phyloP scores from a whole-genome alignment of 92 coral and sea anemone species.

The Phenganax stokvisi region DNA sequence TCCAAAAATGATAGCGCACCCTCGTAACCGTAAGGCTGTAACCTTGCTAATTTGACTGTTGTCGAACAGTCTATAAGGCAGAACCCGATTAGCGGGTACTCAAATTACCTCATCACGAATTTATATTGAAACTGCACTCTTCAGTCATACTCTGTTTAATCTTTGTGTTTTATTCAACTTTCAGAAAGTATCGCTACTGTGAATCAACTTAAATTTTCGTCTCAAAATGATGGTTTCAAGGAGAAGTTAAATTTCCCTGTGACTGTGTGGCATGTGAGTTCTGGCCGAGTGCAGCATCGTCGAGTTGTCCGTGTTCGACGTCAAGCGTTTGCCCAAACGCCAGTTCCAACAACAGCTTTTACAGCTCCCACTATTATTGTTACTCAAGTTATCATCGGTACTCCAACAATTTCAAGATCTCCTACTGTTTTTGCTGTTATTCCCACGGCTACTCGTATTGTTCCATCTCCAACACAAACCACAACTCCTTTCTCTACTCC shows the following conservation, averaged over 20 bases:
- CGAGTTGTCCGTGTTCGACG: conserved; percentile 73
- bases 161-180: background rate
- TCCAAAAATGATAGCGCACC: no score
- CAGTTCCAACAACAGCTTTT: conserved; percentile 30
- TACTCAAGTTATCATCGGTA: conserved; percentile 46
- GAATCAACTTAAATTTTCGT: conserved; percentile 74
- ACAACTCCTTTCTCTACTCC: conserved; percentile 41
- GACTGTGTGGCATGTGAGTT: conserved; percentile 85
- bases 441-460: conserved; percentile 8
- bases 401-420: conserved; percentile 45
- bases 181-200: conserved; percentile 62
- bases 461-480: conserved; percentile 16
- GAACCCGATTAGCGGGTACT: no score
- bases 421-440: conserved; percentile 31
- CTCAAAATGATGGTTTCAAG: conserved; percentile 73
- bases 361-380: conserved; percentile 58
- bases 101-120: background rate
- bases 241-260: conserved; percentile 65
- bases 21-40: no score
- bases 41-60: no score
- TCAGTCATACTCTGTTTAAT: background rate
- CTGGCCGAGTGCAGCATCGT: conserved; percentile 69
- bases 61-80: no score
- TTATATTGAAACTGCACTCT: background rate
- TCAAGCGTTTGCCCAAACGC: conserved; percentile 46